Percentiles rank a stretch among this genome's conserved stretches.
Conservation (phyloP, 2,113 vertebrate genomes). For the Cynocephalus volans region DNA sequence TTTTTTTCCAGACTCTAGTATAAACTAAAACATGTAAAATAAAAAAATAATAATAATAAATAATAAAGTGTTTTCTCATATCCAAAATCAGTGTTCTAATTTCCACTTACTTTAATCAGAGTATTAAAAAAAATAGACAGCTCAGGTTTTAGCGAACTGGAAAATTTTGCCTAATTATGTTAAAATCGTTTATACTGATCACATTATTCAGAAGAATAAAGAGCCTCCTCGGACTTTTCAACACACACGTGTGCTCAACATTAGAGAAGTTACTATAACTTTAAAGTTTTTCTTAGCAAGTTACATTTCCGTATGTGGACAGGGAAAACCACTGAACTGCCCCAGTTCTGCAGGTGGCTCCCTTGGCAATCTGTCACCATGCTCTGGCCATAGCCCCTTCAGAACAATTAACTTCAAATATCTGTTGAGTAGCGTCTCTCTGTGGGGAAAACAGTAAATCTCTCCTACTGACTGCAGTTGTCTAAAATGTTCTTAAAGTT, state of each 20-base stretch:
- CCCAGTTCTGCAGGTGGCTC: neutral
- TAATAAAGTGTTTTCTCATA: neutral
- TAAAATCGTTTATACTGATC: neutral
- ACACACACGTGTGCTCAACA: neutral
- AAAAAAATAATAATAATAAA: neutral
- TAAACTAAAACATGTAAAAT: neutral
- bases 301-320: neutral
- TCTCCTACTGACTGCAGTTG: neutral
- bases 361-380: neutral
- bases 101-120: conserved; percentile 1
- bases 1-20: neutral
- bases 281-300: neutral
- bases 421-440: neutral
- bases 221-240: neutral
- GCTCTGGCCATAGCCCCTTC: no score
- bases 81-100: neutral
- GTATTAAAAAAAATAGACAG: neutral
- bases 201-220: neutral
- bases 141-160: neutral
- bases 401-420: neutral
- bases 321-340: neutral
- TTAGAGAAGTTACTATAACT: neutral
- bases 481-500: neutral
- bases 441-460: neutral
- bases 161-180: neutral